phyloP scores from a whole-genome alignment of 2,113 vertebrate species.

The Tragelaphus scriptus region DNA sequence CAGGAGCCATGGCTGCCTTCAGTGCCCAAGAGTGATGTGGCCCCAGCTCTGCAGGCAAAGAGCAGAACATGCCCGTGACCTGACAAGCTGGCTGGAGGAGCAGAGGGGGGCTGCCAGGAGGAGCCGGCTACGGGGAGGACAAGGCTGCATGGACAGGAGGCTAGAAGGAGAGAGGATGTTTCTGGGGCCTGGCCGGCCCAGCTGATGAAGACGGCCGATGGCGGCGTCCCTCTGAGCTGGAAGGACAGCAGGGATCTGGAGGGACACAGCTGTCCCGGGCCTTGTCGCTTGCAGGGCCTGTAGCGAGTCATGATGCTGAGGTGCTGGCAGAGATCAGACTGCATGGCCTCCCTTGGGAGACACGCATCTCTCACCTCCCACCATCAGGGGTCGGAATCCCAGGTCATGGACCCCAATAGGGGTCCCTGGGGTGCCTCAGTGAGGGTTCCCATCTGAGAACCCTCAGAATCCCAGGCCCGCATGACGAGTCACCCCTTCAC shows the following conservation, averaged over 20 bases:
- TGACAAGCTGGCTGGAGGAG: neutral
- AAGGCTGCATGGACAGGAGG: neutral
- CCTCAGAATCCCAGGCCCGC: neutral
- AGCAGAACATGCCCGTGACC: neutral
- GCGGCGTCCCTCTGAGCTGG: rapidly evolving
- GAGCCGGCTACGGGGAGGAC: neutral
- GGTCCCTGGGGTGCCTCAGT: neutral
- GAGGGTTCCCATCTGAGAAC: neutral
- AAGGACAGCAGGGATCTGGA: neutral
- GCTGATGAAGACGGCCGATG: rapidly evolving
- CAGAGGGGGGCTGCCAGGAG: rapidly evolving
- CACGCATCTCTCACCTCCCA: neutral
- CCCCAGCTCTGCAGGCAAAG: neutral
- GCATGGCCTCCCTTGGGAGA: neutral
- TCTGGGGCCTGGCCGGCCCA: neutral
- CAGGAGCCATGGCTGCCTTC: neutral
- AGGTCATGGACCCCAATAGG: neutral
- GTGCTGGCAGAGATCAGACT: neutral
- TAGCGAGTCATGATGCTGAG: neutral
- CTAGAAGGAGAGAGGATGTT: neutral
- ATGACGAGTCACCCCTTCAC: rapidly evolving
- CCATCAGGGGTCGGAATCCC: neutral
- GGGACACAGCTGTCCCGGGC: neutral
- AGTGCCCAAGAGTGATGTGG: neutral
- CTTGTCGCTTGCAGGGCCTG: neutral